phyloP scores from a whole-genome alignment of 2,888 invertebrate genomes.

The Dexiosoma caninum region DNA sequence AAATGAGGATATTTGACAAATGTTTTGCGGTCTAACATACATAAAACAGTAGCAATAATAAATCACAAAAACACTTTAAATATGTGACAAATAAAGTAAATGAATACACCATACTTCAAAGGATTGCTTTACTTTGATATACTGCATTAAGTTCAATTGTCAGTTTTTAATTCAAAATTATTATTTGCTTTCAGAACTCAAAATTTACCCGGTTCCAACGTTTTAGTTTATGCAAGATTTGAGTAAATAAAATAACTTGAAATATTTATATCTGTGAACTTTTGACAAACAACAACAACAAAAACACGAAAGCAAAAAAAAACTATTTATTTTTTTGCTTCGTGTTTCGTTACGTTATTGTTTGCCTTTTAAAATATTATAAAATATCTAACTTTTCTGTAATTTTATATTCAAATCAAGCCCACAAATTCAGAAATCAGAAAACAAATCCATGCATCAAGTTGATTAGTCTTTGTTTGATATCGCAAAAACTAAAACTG shows the following conservation, averaged over 20 bases:
- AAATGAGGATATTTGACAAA: constrained; percentile 1
- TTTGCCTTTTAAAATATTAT: too few relatives aligned
- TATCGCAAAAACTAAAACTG: too few relatives aligned
- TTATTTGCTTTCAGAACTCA: background rate
- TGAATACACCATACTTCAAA: constrained; percentile 25
- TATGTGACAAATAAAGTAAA: constrained; percentile 4
- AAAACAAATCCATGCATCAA: too few relatives aligned
- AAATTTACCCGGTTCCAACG: background rate
- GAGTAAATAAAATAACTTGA: background rate
- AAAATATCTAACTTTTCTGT: too few relatives aligned
- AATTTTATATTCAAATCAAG: too few relatives aligned
- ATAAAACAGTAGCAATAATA: background rate
- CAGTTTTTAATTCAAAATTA: constrained; percentile 14
- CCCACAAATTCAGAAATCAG: too few relatives aligned
- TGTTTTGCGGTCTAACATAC: constrained; percentile 25
- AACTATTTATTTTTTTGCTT: too few relatives aligned
- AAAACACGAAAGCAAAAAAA: too few relatives aligned
- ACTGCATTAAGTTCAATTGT: constrained; percentile 4
- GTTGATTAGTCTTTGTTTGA: too few relatives aligned
- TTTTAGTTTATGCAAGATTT: too few relatives aligned
- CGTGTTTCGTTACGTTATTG: too few relatives aligned
- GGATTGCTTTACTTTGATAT: constrained; percentile 29
- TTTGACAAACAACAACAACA: too few relatives aligned
- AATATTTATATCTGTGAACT: background rate
- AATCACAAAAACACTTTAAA: background rate